Conservation (phyloP, 2,113 vertebrate genomes). For the Trichechus manatus region DNA sequence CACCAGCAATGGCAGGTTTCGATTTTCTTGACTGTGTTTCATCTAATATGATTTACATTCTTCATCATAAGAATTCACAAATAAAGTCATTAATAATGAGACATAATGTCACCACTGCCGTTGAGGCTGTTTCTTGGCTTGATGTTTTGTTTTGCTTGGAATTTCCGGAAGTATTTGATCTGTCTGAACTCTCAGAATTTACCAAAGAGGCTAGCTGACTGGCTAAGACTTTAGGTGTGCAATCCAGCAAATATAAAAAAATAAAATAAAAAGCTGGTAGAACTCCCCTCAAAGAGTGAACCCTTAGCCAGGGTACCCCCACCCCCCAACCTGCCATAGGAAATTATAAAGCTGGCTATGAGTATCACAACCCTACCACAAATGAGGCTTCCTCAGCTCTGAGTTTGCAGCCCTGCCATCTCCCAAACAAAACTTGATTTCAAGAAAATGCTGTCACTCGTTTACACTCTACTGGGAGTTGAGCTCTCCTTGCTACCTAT, state of each 20-base stretch:
- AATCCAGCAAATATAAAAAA: not conserved
- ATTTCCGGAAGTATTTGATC: not conserved
- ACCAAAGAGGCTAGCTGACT: not conserved
- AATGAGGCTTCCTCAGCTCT: not conserved
- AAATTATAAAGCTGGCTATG: not conserved
- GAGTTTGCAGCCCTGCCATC: not conserved
- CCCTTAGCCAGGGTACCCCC: not conserved
- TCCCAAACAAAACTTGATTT: not conserved
- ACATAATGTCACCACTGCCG: not conserved
- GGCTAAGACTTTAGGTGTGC: not conserved
- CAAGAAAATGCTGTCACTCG: not conserved
- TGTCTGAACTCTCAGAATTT: not conserved
- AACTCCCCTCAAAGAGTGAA: not conserved
- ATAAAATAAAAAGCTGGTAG: not conserved
- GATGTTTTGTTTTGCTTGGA: not conserved
- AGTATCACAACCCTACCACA: fast-evolving
- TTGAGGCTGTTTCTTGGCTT: not conserved
- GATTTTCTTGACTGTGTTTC: not conserved
- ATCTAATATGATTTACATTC: not conserved
- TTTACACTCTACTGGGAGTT: not conserved
- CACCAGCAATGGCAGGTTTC: not conserved
- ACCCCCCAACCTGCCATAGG: too few relatives aligned
- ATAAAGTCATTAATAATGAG: constrained; percentile 5
- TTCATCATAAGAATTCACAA: constrained; percentile 6
- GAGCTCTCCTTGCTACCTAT: not conserved